Evolutionary conservation across 2,888 invertebrate genomes (phyloP).

Genomic region (Lasioglossum calceatum): DNA sequence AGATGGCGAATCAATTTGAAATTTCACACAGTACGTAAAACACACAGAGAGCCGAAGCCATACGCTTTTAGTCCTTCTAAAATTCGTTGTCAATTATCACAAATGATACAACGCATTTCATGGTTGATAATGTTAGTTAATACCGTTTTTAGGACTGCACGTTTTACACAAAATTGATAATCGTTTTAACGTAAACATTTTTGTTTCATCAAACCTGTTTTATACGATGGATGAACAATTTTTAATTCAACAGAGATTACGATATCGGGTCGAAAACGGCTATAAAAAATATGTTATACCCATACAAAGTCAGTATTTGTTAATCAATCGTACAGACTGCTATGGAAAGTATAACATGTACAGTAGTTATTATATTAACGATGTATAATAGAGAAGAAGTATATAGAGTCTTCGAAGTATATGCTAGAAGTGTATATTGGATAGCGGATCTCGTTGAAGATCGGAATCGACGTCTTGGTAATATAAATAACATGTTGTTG

Average conservation of each 20-base stretch:
- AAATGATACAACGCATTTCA: neutral
- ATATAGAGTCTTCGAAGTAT: slow-evolving; percentile 2
- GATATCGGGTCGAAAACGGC: slow-evolving; percentile 13
- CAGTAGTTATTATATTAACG: slow-evolving; percentile 34
- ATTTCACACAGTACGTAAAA: neutral
- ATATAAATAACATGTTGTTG: slow-evolving; percentile 26
- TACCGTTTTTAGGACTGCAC: neutral
- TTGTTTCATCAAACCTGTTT: neutral
- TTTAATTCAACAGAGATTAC: slow-evolving; percentile 1
- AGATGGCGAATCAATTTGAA: neutral
- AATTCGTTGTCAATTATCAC: slow-evolving; percentile 25
- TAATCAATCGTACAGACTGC: slow-evolving; percentile 27
- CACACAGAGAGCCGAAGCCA: neutral
- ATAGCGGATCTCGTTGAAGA: slow-evolving; percentile 18
- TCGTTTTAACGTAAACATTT: slow-evolving; percentile 5
- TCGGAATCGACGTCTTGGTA: slow-evolving; percentile 22
- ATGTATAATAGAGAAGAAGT: slow-evolving; percentile 34
- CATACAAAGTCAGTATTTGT: slow-evolving; percentile 40
- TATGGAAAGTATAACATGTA: slow-evolving; percentile 36
- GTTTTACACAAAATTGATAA: slow-evolving; percentile 1
- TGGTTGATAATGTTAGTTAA: neutral
- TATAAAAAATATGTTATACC: slow-evolving; percentile 33
- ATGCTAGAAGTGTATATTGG: slow-evolving; percentile 55
- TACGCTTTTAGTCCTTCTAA: slow-evolving; percentile 4
- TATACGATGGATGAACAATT: neutral